Base-by-base conservation (phyloP, 2,888 invertebrate species). In the Euzetes globulus region DNA sequence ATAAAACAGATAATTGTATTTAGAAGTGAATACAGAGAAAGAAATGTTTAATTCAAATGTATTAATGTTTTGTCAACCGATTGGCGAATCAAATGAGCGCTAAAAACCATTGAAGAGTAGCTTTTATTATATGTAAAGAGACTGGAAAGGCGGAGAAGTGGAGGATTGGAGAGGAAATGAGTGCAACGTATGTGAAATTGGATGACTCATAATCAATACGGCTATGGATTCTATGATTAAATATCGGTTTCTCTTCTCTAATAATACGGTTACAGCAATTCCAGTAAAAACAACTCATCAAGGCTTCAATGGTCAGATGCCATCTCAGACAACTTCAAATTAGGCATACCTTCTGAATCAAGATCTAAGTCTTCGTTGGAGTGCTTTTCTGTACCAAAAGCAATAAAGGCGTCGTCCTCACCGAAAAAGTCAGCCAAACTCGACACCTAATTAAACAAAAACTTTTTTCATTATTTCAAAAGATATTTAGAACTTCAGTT, bases 291-390 rank as follows among this genome's bases (percentile, higher is more conserved):
- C 63, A 63, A 63, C 29, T 58, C 13, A 17, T 58, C 58, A 27
- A 1, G 29, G 33, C 63, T 63, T 33, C 13, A 55, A 19, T 52
- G 33, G 52, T 52, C 7, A 13, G 27, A 13, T 22, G 3, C 55
- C n/a, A 55, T 55, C 25, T n/a, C n/a, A n/a, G n/a, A n/a, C n/a
- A n/a, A n/a, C n/a, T n/a, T n/a, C 19, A 58, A 27, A 15, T 3
- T 7, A 58, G 27, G 19, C 86, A 83, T 90, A 92, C 96, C 97
- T 84, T 95, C 95, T 77, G 90, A 88, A 83, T 95, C 95, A 75
- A 98, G 86, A 82, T 94, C 93, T 81, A 97, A 95, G 83, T 98
- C 97, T 82, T 95, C 95, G 78, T 88, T 88, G 77, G 87, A 87
- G 75, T 88, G 88, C 81, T 89, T 88, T 82, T 98, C 98, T 78